Conservation (phyloP, 2,888 invertebrate genomes). For the Oscheius sp. region DNA sequence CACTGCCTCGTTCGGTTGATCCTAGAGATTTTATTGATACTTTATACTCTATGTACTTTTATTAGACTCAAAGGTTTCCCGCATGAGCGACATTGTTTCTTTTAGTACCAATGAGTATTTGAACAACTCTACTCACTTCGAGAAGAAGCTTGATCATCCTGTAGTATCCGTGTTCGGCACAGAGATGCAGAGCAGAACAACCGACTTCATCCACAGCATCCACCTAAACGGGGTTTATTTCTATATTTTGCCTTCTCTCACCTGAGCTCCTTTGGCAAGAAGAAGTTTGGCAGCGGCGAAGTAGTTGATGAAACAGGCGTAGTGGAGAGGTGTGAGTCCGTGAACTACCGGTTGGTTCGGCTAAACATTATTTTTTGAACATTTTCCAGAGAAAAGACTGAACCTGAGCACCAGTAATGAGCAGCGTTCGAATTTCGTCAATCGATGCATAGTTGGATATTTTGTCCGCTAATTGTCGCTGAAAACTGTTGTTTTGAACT, state of each 20-base stretch:
- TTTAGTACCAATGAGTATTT: too few species aligned
- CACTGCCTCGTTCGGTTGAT: too few species aligned
- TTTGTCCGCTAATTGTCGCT: conserved; percentile 86
- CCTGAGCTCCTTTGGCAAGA: conserved; percentile 79
- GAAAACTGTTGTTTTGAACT: conserved; percentile 72
- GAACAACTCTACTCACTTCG: conserved; percentile 46
- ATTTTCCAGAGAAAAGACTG: conserved; percentile 35
- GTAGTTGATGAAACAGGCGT: conserved; percentile 88
- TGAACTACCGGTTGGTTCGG: conserved; percentile 85
- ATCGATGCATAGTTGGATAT: conserved; percentile 88
- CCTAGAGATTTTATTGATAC: too few species aligned
- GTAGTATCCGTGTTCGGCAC: conserved; percentile 80
- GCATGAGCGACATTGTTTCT: too few species aligned
- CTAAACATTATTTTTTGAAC: conserved; percentile 69
- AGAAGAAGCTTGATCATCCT: conserved; percentile 67
- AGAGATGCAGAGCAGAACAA: conserved; percentile 88
- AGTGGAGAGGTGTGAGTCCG: conserved; percentile 89
- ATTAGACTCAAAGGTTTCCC: too few species aligned
- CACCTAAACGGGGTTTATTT: conserved; percentile 74
- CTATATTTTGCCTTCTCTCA: conserved; percentile 15
- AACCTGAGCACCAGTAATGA: conserved; percentile 85
- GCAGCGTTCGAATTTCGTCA: conserved; percentile 86
- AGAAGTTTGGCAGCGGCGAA: conserved; percentile 84
- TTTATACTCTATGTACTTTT: too few species aligned
- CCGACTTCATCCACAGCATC: conserved; percentile 84